Percentiles rank a stretch among this genome's conserved stretches.
These are phyloP conservation scores for Lamprotornis superbus DNA, from an alignment of 2,113 vertebrate species.

Conservation along the genomic window DNA sequence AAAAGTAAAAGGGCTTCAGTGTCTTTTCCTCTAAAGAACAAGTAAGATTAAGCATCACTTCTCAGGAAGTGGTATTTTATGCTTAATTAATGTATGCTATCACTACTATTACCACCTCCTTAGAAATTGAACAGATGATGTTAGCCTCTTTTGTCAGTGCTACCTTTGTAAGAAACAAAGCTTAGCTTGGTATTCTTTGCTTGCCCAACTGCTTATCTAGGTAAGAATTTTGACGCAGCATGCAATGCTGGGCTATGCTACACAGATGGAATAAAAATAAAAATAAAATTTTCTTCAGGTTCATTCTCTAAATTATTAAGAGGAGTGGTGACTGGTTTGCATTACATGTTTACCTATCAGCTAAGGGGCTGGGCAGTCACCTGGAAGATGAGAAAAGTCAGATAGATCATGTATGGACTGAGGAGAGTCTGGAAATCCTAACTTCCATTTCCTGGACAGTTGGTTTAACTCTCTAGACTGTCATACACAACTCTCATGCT, in stretches of 20 bases:
- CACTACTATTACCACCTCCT: not conserved
- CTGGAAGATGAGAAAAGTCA: not conserved
- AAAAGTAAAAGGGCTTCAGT: not conserved
- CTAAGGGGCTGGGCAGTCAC: not conserved
- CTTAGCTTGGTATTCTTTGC: not conserved
- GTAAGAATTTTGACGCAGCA: not conserved
- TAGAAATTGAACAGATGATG: not conserved
- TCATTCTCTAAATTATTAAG: not conserved
- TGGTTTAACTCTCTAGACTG: constrained; percentile 17
- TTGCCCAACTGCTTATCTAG: not conserved
- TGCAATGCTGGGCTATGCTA: not conserved
- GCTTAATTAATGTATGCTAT: not conserved
- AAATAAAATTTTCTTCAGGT: not conserved
- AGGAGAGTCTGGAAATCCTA: constrained; percentile 7
- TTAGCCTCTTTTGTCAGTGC: not conserved
- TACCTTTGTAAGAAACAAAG: not conserved
- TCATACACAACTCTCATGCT: constrained; percentile 12
- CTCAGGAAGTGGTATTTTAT: not conserved
- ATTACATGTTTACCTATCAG: not conserved
- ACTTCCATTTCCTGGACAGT: not conserved
- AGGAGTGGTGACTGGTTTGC: not conserved
- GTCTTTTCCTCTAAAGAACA: not conserved
- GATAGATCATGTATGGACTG: not conserved
- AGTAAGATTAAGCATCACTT: not conserved
- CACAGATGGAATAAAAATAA: not conserved